Evolutionary conservation across 2,797 vertebrate genomes (phyloP).

Genomic region (Smutsia gigantea): DNA sequence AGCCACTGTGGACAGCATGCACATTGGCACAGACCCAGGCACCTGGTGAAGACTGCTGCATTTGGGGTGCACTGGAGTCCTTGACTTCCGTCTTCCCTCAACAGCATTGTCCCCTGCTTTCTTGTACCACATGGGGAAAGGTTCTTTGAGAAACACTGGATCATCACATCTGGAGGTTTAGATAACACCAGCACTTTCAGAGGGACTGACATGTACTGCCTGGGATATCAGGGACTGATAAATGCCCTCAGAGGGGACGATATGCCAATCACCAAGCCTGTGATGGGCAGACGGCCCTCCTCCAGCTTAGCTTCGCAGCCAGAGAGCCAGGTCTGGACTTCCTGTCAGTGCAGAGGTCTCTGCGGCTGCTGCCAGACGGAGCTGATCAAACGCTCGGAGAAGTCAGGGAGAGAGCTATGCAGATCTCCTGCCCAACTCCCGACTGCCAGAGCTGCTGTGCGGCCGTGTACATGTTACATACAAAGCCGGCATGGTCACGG

Average conservation of each 20-base stretch:
- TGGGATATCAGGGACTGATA: background rate
- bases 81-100: background rate
- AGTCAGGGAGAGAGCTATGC: background rate
- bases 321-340: background rate
- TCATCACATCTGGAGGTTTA: background rate
- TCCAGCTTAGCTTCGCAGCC: rapidly evolving
- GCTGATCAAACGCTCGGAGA: background rate
- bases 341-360: rapidly evolving
- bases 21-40: rapidly evolving
- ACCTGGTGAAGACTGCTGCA: rapidly evolving
- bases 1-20: background rate
- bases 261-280: background rate
- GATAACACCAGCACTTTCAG: background rate
- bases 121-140: rapidly evolving
- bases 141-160: background rate
- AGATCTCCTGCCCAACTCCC: rapidly evolving
- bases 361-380: rapidly evolving
- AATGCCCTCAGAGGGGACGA: background rate
- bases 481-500: rapidly evolving
- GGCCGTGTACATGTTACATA: rapidly evolving
- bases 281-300: background rate
- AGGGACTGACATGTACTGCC: background rate
- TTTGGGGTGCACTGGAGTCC: rapidly evolving
- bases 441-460: rapidly evolving
- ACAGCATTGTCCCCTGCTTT: background rate